phyloP scores from a whole-genome alignment of 64 coral and sea anemone genomes.

The Astreopora myriophthalma region DNA sequence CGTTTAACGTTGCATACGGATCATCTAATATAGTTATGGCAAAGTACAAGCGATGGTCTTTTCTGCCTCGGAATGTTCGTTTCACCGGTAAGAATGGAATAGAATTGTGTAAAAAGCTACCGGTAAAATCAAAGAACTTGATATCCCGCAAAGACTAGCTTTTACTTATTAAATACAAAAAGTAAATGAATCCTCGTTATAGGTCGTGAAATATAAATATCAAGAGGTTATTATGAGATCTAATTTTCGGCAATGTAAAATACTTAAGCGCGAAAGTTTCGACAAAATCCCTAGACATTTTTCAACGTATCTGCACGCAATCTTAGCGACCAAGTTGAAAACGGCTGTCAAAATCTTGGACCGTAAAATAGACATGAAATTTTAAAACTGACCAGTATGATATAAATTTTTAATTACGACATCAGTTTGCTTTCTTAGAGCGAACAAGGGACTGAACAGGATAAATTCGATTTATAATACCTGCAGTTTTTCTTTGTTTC shows the following conservation, averaged over 20 bases:
- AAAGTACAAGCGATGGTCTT: not conserved
- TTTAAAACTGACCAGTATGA: not conserved
- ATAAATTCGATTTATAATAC: not conserved
- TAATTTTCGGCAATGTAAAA: not conserved
- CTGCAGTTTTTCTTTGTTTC: not conserved
- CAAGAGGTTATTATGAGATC: too few relatives aligned
- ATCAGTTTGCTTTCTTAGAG: not conserved
- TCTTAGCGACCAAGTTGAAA: not conserved
- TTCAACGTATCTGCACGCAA: not conserved
- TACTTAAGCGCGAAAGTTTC: not conserved
- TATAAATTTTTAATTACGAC: not conserved
- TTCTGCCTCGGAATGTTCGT: conserved; percentile 7
- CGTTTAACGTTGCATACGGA: not conserved
- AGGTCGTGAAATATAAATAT: not conserved
- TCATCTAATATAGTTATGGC: not conserved
- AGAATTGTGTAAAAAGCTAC: not conserved
- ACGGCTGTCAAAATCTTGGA: not conserved
- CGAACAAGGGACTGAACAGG: too few relatives aligned
- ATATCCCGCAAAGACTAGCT: not conserved
- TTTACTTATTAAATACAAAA: not conserved
- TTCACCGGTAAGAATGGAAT: not conserved
- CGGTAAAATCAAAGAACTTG: not conserved
- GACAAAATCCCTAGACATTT: not conserved
- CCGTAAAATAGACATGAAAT: not conserved
- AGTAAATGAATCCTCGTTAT: too few relatives aligned